Percentiles rank a stretch among this genome's conserved stretches.
These are phyloP conservation scores for Dysdera silvatica DNA, from an alignment of 1,140 invertebrate genomes.

Conservation along the genomic window DNA sequence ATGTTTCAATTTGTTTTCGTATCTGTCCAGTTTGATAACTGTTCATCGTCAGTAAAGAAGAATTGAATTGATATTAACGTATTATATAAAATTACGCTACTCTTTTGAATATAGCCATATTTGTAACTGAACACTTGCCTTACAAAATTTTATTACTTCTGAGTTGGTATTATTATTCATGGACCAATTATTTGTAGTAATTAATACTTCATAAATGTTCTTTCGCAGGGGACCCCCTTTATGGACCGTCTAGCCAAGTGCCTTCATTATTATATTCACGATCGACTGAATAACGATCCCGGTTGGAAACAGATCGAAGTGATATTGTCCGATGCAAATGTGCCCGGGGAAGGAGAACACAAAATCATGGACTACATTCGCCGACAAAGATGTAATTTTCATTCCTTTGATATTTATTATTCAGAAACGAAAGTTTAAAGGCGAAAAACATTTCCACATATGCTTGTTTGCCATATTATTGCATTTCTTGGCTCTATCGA, in stretches of 20 bases:
- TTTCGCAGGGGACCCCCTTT: conserved; percentile 80
- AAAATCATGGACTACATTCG: conserved; percentile 98
- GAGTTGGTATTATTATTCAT: neutral
- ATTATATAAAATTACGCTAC: neutral
- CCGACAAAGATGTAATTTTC: conserved; percentile 72
- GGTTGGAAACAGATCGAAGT: conserved; percentile 89
- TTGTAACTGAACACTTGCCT: too few relatives aligned
- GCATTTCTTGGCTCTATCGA: too few relatives aligned
- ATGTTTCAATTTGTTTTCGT: too few relatives aligned
- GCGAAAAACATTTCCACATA: too few relatives aligned
- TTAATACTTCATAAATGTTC: conserved; percentile 3
- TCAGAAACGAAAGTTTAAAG: too few relatives aligned
- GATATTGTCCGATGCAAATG: conserved; percentile 96
- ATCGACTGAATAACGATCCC: conserved; percentile 86
- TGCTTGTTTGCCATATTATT: too few relatives aligned
- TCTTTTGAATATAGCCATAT: too few relatives aligned
- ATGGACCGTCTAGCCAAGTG: conserved; percentile 92
- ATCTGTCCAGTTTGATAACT: neutral
- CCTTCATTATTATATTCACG: conserved; percentile 93
- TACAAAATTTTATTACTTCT: neutral
- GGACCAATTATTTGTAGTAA: neutral
- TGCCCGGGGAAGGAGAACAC: conserved; percentile 95
- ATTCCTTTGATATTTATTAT: too few relatives aligned
- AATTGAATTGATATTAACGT: neutral
- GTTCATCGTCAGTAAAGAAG: neutral